Evolutionary conservation across 2,888 invertebrate genomes (phyloP).

Genomic region (Orthonevra nobilis): DNA sequence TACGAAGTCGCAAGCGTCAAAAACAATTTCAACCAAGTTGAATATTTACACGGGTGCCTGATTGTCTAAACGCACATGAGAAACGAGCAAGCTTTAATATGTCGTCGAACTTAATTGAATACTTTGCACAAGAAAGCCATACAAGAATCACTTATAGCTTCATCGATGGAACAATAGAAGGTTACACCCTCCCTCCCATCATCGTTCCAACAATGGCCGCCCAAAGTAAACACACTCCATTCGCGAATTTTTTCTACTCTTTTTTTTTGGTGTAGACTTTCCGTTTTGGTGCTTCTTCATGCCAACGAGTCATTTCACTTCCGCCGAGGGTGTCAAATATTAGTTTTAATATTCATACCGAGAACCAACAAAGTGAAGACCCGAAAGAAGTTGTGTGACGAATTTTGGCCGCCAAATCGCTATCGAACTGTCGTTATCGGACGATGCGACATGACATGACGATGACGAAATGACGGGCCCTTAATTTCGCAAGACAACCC

Average conservation of each 20-base stretch:
- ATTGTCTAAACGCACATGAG: too few relatives aligned
- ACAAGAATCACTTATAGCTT: conserved; percentile 25
- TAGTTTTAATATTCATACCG: conserved; percentile 32
- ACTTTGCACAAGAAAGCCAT: conserved; percentile 19
- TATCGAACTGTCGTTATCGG: conserved; percentile 8
- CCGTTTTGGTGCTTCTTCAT: neutral
- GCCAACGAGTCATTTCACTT: conserved; percentile 27
- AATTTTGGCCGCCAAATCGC: neutral
- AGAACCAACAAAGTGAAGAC: conserved; percentile 11
- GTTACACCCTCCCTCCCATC: conserved; percentile 2
- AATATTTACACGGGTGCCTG: too few relatives aligned
- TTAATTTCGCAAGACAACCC: too few relatives aligned
- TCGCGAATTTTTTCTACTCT: neutral
- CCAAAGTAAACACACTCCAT: conserved; percentile 17
- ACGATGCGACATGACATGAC: neutral
- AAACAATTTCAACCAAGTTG: neutral
- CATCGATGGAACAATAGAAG: conserved; percentile 18
- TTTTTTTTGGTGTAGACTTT: too few relatives aligned
- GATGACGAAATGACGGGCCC: too few relatives aligned
- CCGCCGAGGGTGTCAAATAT: conserved; percentile 25
- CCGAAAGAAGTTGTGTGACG: neutral
- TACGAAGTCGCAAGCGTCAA: too few relatives aligned
- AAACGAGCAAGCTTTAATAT: neutral
- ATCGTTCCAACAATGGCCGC: neutral
- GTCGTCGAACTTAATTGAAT: conserved; percentile 23